phyloP scores from a whole-genome alignment of 2,888 invertebrate genomes.

The Emmelina monodactyla region DNA sequence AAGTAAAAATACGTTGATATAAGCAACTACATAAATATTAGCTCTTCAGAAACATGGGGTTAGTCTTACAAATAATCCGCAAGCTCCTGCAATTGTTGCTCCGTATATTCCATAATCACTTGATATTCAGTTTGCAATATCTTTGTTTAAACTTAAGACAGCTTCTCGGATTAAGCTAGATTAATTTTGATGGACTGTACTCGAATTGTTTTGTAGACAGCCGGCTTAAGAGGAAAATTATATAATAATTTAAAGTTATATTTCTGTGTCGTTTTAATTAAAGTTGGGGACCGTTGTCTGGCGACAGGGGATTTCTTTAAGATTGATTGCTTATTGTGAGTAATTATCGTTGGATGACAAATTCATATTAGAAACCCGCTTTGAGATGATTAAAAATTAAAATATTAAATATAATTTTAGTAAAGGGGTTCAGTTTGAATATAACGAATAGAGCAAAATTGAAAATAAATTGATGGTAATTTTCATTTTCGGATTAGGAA shows the following conservation, averaged over 20 bases:
- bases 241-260: constrained; percentile 49
- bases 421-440: too few relatives aligned
- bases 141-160: constrained; percentile 58
- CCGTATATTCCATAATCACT: constrained; percentile 26
- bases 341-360: background rate
- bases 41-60: too few relatives aligned
- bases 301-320: constrained; percentile 33
- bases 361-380: too few relatives aligned
- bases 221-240: constrained; percentile 46
- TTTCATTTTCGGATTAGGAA: too few relatives aligned
- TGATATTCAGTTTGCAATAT: constrained; percentile 54
- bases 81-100: constrained; percentile 8
- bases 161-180: constrained; percentile 52
- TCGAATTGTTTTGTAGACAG: constrained; percentile 57
- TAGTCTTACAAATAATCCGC: too few relatives aligned
- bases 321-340: constrained; percentile 22
- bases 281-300: constrained; percentile 33
- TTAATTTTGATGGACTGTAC: constrained; percentile 63
- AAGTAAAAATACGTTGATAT: too few relatives aligned
- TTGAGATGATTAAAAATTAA: too few relatives aligned
- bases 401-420: too few relatives aligned
- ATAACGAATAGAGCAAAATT: too few relatives aligned
- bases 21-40: too few relatives aligned
- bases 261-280: constrained; percentile 53
- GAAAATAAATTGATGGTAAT: too few relatives aligned